These are phyloP conservation scores for Sorex araneus DNA, from an alignment of 2,113 vertebrate genomes.

Conservation along the genomic window DNA sequence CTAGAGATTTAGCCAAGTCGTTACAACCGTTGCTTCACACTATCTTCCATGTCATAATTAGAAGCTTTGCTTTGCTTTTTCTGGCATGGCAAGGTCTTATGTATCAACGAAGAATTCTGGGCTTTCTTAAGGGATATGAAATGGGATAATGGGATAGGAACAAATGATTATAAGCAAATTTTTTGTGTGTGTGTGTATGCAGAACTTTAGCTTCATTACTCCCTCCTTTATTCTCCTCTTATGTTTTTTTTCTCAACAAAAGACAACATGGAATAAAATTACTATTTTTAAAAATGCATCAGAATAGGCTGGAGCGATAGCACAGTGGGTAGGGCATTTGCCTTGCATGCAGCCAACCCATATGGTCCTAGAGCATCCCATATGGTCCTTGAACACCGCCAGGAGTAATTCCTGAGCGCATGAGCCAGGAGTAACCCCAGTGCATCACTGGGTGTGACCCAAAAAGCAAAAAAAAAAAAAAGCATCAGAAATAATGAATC, in stretches of 20 bases:
- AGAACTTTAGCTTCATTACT: background rate
- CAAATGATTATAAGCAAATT: background rate
- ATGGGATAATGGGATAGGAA: background rate
- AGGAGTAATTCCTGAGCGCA: too few species aligned
- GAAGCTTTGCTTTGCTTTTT: slow-evolving; percentile 54
- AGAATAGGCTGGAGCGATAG: background rate
- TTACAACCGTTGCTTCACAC: slow-evolving; percentile 29
- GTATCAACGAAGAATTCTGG: background rate
- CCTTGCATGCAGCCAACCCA: too few species aligned
- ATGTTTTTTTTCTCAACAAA: background rate
- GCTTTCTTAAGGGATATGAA: background rate
- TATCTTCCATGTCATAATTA: slow-evolving; percentile 40
- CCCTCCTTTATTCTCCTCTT: background rate
- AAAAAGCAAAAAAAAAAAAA: too few species aligned
- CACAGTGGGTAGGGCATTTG: too few species aligned
- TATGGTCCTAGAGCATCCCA: too few species aligned
- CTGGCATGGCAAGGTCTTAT: slow-evolving; percentile 6
- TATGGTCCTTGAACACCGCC: too few species aligned
- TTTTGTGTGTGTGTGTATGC: background rate
- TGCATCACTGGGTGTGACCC: too few species aligned
- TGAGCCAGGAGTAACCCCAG: too few species aligned
- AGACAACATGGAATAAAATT: too few species aligned
- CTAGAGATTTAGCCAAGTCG: slow-evolving; percentile 51
- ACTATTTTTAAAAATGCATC: background rate
- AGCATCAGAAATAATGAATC: background rate